Evolutionary conservation across 2,113 vertebrate species (phyloP), one percentile per base, ranked within the genome.

Genomic region (Mystacornis crossleyi): DNA sequence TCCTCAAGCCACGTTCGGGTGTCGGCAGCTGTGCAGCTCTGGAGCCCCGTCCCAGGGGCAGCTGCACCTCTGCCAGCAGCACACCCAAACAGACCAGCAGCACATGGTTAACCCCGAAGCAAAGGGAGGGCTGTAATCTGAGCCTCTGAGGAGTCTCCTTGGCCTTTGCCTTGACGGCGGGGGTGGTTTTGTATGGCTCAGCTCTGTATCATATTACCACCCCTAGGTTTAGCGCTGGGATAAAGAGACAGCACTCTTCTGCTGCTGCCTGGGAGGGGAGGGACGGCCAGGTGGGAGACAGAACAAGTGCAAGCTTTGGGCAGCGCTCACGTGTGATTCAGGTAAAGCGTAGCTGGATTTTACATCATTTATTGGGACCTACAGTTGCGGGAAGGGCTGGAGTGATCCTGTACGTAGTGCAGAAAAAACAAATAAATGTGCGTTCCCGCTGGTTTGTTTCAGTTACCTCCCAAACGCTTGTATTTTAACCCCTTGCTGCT

Each of bases 1-100:
- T 67, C 71, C 58, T n/a, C 10, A 1, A 34, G n/a, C 20, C 42
- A 0, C 0, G 0, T 26, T 47, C 29, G 0, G 0, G 23, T 9
- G 0, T 14, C 24, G 25, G 71, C 2, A 55, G 6, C 20, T 29
- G 6, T 18, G 14, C 14, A 7, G 65, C 64, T 17, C 31, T 4
- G 14, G 11, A 50, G 54, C 64, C 34, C 61, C 5, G 4, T 1
- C 8, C n/a, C 33, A 1, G 38, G 31, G 40, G 55, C 48, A 31
- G 70, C 40, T 5, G 25, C 48, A 3, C 26, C 48, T 33, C 43
- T 16, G 67, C 73, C 58, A 18, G 79, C 2, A 3, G 38, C 11
- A 33, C 17, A 12, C 66, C 24, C 29, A 23, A 69, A 40, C 5
- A 38, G 25, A 29, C 5, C 38, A 9, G 34, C 20, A 6, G 86